A percentile compares a stretch with the other conserved stretches of the same genome.
Conservation (phyloP, 2,888 invertebrate genomes). For the Drosophila koepferae region DNA sequence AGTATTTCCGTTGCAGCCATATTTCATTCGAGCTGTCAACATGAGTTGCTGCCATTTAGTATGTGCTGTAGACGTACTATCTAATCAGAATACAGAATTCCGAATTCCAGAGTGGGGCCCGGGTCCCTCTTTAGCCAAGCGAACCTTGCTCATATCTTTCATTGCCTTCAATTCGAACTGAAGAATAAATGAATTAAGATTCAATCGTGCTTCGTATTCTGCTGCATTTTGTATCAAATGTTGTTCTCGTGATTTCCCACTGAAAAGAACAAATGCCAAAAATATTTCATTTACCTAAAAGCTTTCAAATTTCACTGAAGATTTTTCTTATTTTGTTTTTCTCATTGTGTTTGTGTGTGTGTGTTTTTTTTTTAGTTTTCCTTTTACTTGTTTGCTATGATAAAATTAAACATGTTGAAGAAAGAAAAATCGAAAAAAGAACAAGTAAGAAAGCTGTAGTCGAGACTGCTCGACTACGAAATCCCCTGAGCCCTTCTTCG, state of each 20-base stretch:
- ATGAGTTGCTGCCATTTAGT: conserved; percentile 24
- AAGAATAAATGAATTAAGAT: background rate
- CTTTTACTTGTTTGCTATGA: conserved; percentile 43
- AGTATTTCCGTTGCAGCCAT: conserved; percentile 75
- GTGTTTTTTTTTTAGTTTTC: conserved; percentile 19
- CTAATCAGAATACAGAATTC: conserved; percentile 22
- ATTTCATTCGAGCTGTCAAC: conserved; percentile 61
- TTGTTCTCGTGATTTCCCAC: background rate
- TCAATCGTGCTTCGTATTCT: background rate
- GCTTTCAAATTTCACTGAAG: conserved; percentile 63
- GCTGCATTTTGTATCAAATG: background rate
- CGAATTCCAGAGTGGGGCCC: too few species aligned
- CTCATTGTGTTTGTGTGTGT: conserved; percentile 13
- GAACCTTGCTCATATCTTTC: background rate
- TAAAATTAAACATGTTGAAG: conserved; percentile 70
- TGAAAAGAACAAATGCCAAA: conserved; percentile 42
- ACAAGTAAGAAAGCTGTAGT: too few species aligned
- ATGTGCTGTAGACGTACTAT: conserved; percentile 4
- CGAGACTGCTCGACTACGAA: too few species aligned
- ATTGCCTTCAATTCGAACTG: background rate
- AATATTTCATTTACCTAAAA: conserved; percentile 76
- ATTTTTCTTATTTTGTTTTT: conserved; percentile 22
- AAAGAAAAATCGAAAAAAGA: conserved; percentile 2
- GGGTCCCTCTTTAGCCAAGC: background rate
- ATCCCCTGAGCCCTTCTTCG: too few species aligned